Evolutionary conservation across 1,140 invertebrate genomes (phyloP).

Genomic region (Drosophila ercepeae): DNA sequence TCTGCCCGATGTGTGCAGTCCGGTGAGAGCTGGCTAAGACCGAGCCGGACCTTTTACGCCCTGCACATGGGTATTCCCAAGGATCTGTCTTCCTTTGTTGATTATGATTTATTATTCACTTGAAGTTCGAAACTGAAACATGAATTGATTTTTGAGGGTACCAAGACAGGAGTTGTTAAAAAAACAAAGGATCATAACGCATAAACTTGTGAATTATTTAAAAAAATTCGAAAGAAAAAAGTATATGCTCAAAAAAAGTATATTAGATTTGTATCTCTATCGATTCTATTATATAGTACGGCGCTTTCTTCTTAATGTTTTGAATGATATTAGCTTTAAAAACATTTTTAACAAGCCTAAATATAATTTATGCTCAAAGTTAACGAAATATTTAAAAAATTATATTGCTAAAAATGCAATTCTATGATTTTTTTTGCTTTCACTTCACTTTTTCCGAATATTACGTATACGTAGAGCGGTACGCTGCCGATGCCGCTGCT

Average conservation of each 20-base stretch:
- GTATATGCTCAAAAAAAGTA: no score
- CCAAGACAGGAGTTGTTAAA: background rate
- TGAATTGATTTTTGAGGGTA: constrained; percentile 6
- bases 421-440: no score
- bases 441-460: background rate
- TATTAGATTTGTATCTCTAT: no score
- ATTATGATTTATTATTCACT: constrained; percentile 38
- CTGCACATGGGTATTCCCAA: constrained; percentile 15
- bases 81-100: constrained; percentile 6
- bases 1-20: constrained; percentile 8
- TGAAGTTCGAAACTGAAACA: background rate
- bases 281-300: no score
- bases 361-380: no score
- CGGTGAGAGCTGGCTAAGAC: constrained; percentile 9
- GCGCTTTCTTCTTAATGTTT: no score
- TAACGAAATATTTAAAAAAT: no score
- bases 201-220: background rate
- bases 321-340: no score
- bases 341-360: no score
- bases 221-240: no score
- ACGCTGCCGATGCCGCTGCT: background rate
- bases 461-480: background rate
- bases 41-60: constrained; percentile 6
- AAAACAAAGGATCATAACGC: background rate
- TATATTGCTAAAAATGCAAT: no score